Conservation (phyloP, 2,888 invertebrate genomes). For the Capitulum mitella region DNA sequence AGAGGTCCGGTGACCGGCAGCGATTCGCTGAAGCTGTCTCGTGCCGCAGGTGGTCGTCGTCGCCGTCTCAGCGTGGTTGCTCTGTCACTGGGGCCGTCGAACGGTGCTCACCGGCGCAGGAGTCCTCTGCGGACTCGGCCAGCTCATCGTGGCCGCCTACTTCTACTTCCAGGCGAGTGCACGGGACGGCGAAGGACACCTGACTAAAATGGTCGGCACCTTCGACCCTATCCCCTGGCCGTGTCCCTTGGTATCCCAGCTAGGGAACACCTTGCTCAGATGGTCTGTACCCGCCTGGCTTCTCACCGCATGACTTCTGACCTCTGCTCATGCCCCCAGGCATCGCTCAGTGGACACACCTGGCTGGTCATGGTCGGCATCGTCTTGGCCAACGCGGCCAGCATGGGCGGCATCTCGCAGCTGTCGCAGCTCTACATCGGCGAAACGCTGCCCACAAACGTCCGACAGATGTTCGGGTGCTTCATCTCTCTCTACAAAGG, state of each 20-base stretch:
- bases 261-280: too few species aligned
- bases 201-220: too few species aligned
- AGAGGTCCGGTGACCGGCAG: too few species aligned
- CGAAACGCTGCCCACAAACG: background rate
- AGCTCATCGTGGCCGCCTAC: background rate
- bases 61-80: background rate
- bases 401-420: constrained; percentile 5
- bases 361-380: constrained; percentile 1
- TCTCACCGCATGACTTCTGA: too few species aligned
- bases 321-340: too few species aligned
- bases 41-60: background rate
- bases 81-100: background rate
- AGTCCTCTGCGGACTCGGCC: background rate
- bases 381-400: background rate
- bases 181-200: too few species aligned
- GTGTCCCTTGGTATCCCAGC: too few species aligned
- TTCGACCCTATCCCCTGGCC: too few species aligned
- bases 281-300: too few species aligned
- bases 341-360: too few species aligned
- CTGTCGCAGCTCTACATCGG: background rate
- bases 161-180: background rate
- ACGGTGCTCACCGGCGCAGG: background rate
- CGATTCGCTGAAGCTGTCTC: too few species aligned
- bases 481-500: background rate
- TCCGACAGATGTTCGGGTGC: background rate